Percentiles rank a stretch among this genome's conserved stretches.
These are phyloP conservation scores for Myocastor coypus DNA, from an alignment of 2,113 vertebrate species.

Conservation along the genomic window DNA sequence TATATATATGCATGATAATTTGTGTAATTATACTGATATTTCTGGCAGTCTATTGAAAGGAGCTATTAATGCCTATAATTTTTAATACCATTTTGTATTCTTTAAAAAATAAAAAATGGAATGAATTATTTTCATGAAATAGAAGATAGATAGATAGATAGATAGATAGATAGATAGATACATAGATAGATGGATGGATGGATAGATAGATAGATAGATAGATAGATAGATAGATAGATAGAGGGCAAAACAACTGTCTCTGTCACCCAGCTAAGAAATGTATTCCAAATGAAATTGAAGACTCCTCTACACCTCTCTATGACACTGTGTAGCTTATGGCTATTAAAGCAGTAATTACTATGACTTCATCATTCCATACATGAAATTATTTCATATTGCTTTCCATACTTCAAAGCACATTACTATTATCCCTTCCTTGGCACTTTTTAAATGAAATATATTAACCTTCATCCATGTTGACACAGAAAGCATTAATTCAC, in stretches of 20 bases:
- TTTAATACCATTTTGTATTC: too few species aligned
- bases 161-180: too few species aligned
- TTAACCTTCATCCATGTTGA: not conserved
- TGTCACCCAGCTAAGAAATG: not conserved
- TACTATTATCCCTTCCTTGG: not conserved
- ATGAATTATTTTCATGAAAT: slow-evolving; percentile 21
- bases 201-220: not conserved
- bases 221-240: not conserved
- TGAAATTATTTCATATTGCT: not conserved
- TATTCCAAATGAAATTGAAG: not conserved
- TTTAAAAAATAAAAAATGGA: too few species aligned
- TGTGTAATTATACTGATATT: too few species aligned
- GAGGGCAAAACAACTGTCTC: not conserved
- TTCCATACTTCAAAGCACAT: slow-evolving; percentile 33
- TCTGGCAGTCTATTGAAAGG: too few species aligned
- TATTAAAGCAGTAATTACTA: not conserved
- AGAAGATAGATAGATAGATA: not conserved
- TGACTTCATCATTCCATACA: not conserved
- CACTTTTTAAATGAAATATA: slow-evolving; percentile 3
- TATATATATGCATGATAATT: too few species aligned
- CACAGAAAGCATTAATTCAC: not conserved
- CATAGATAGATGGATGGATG: too few species aligned
- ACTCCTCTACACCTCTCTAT: not conserved
- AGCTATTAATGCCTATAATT: too few species aligned
- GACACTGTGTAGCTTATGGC: not conserved